Evolutionary conservation across 1,140 invertebrate genomes (phyloP).

Genomic region (Bombus waltoni): DNA sequence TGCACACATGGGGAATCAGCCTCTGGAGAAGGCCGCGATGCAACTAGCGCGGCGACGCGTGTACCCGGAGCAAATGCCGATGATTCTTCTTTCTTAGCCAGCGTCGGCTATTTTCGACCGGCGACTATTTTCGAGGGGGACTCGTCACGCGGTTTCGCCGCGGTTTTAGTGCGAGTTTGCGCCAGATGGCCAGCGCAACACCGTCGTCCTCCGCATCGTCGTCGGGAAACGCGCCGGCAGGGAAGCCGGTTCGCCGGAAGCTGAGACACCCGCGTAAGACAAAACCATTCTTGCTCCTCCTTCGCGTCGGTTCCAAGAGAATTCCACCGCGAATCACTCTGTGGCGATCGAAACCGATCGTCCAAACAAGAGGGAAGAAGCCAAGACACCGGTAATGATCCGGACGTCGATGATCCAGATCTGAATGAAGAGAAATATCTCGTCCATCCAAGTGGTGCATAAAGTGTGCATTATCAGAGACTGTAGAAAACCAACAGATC

Average conservation of each 20-base stretch:
- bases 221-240: constrained; percentile 53
- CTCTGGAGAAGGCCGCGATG: constrained; percentile 59
- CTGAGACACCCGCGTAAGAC: background rate
- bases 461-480: constrained; percentile 1
- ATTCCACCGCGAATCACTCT: background rate
- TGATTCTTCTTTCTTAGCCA: constrained; percentile 76
- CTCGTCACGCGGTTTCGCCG: constrained; percentile 77
- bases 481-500: no score
- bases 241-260: constrained; percentile 43
- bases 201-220: constrained; percentile 56
- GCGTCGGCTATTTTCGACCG: constrained; percentile 79
- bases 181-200: constrained; percentile 76
- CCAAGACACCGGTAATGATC: no score
- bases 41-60: constrained; percentile 31
- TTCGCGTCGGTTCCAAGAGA: background rate
- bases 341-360: background rate
- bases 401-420: background rate
- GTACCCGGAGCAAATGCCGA: constrained; percentile 61
- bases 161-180: constrained; percentile 76
- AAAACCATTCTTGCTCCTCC: background rate
- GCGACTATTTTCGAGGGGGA: constrained; percentile 81
- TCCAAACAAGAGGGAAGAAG: background rate
- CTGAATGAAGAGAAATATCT: background rate
- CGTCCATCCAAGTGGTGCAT: background rate
- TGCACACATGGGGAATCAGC: background rate